These are phyloP conservation scores for Myripristis murdjan DNA, from an alignment of 2,797 vertebrate species.

Conservation along the genomic window DNA sequence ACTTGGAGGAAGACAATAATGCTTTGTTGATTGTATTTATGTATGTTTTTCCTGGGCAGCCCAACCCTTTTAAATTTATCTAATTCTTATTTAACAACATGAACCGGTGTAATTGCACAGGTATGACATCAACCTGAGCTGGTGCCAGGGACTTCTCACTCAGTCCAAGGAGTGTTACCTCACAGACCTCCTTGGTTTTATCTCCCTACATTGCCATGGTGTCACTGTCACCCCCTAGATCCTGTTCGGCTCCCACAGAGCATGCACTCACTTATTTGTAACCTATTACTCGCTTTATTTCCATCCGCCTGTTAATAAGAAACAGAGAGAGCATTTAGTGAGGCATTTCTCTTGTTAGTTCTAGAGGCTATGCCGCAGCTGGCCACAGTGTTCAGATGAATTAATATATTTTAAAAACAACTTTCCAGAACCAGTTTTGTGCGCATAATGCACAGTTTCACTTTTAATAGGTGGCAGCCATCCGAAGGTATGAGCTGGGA, in stretches of 20 bases:
- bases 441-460: background rate
- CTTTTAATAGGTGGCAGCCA: slow-evolving; percentile 22
- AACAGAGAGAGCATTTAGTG: slow-evolving; percentile 6
- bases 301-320: slow-evolving; percentile 41
- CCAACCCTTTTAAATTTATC: slow-evolving; percentile 12
- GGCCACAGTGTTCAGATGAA: slow-evolving; percentile 10
- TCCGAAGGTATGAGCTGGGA: slow-evolving; percentile 59
- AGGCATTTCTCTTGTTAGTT: background rate
- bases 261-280: slow-evolving; percentile 28
- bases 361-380: background rate
- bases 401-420: background rate
- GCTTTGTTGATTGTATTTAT: slow-evolving; percentile 19
- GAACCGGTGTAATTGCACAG: slow-evolving; percentile 36
- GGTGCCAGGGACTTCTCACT: slow-evolving; percentile 35
- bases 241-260: slow-evolving; percentile 35
- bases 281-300: slow-evolving; percentile 45
- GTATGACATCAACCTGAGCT: slow-evolving; percentile 33
- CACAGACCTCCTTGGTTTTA: slow-evolving; percentile 35
- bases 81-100: slow-evolving; percentile 60
- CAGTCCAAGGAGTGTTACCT: slow-evolving; percentile 21
- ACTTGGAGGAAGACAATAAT: background rate
- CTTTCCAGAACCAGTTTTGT: slow-evolving; percentile 18
- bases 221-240: slow-evolving; percentile 41
- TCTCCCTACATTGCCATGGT: slow-evolving; percentile 20
- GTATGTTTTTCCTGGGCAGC: slow-evolving; percentile 7